phyloP scores from a whole-genome alignment of 2,888 invertebrate genomes.

The Athripsodes cinereus region DNA sequence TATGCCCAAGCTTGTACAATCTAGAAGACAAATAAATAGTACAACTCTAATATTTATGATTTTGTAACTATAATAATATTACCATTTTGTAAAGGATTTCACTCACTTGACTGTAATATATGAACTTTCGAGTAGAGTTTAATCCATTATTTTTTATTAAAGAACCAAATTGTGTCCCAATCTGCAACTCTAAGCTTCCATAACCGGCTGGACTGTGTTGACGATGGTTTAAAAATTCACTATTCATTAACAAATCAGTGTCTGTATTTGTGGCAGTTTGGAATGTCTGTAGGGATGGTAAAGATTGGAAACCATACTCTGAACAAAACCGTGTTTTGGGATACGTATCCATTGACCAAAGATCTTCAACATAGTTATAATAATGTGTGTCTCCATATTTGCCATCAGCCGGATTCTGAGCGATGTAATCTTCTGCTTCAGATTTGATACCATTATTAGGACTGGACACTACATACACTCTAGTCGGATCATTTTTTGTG shows the following conservation, averaged over 20 bases:
- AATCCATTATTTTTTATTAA: constrained; percentile 44
- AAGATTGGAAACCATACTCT: constrained; percentile 93
- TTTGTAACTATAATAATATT: no score
- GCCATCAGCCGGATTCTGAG: constrained; percentile 68
- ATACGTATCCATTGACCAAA: constrained; percentile 74
- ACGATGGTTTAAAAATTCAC: constrained; percentile 65
- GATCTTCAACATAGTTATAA: constrained; percentile 77
- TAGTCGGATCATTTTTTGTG: constrained; percentile 51
- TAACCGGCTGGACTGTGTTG: constrained; percentile 78
- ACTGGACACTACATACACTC: constrained; percentile 78
- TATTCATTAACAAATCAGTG: constrained; percentile 48
- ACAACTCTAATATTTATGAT: no score
- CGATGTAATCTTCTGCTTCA: constrained; percentile 69
- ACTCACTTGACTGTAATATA: constrained; percentile 78
- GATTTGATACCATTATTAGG: constrained; percentile 81
- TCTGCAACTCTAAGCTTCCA: constrained; percentile 53
- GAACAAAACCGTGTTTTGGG: constrained; percentile 84
- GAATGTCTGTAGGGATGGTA: constrained; percentile 70
- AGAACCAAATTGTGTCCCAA: constrained; percentile 58
- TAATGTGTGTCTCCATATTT: constrained; percentile 89
- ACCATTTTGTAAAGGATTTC: constrained; percentile 18
- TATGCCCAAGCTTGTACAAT: constrained; percentile 79
- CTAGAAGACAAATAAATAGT: not conserved
- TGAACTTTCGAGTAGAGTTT: constrained; percentile 58
- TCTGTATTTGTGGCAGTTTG: constrained; percentile 48